Conservation (phyloP, 2,113 vertebrate species). For the Excalfactoria chinensis region DNA sequence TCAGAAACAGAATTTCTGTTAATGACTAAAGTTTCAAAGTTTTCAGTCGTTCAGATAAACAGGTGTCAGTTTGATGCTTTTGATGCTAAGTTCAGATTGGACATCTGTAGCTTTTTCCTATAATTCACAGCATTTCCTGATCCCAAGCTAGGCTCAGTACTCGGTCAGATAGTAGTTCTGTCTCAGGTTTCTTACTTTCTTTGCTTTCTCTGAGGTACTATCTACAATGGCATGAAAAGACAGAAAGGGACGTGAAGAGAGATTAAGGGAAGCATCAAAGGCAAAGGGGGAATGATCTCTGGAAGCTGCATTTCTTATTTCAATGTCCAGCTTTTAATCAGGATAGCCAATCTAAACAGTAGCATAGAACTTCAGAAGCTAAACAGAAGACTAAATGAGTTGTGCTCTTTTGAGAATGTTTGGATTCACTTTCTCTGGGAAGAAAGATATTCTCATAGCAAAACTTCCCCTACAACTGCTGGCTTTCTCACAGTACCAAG, state of each 20-base stretch:
- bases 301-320: no score
- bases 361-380: not conserved
- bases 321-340: not conserved
- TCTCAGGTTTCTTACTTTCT: not conserved
- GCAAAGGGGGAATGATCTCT: not conserved
- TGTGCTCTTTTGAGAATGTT: not conserved
- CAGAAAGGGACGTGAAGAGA: not conserved
- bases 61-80: not conserved
- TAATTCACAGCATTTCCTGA: not conserved
- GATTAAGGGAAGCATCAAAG: not conserved
- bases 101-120: not conserved
- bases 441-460: not conserved
- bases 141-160: not conserved
- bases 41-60: not conserved
- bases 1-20: not conserved
- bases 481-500: not conserved
- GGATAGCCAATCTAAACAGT: not conserved
- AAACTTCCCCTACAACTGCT: not conserved
- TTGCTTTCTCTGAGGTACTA: not conserved
- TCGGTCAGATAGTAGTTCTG: not conserved
- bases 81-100: not conserved
- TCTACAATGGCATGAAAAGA: no score
- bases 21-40: not conserved
- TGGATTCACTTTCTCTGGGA: not conserved
- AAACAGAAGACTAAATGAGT: not conserved